Conservation (phyloP, 2,888 invertebrate genomes). For the Selenia dentaria region DNA sequence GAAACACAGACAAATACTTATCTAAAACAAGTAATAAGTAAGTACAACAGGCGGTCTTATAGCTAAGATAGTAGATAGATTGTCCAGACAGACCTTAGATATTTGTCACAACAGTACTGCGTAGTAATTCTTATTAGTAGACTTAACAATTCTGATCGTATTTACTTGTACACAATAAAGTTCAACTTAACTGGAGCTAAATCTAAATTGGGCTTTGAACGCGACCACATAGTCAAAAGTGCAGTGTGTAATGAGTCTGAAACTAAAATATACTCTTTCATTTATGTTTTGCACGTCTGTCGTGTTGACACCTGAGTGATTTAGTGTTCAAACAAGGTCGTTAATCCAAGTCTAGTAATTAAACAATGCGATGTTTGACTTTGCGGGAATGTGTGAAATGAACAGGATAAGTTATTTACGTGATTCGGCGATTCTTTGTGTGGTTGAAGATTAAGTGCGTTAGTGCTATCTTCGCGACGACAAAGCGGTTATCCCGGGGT, state of each 20-base stretch:
- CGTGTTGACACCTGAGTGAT: constrained; percentile 41
- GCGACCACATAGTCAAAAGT: constrained; percentile 9
- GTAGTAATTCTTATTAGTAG: too few relatives aligned
- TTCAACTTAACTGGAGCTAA: too few relatives aligned
- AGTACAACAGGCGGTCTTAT: too few relatives aligned
- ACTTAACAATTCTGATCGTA: too few relatives aligned
- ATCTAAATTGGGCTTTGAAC: constrained; percentile 12
- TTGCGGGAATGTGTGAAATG: constrained; percentile 26
- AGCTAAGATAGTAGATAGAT: too few relatives aligned
- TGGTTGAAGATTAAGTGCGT: constrained; percentile 3
- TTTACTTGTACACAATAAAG: too few relatives aligned
- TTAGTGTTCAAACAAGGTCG: constrained; percentile 36
- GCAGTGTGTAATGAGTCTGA: constrained; percentile 13
- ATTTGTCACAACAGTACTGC: too few relatives aligned
- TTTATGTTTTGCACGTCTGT: constrained; percentile 7
- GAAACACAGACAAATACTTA: too few relatives aligned
- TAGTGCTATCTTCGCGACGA: neutral
- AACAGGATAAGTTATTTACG: constrained; percentile 27
- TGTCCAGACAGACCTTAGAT: too few relatives aligned
- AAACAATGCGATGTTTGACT: constrained; percentile 34
- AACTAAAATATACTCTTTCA: constrained; percentile 18
- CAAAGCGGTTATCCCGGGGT: neutral
- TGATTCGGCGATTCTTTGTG: constrained; percentile 21
- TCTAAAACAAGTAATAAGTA: too few relatives aligned
- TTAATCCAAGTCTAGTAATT: constrained; percentile 49